A percentile compares a stretch with the other conserved stretches of the same genome.
Evolutionary conservation across 2,113 vertebrate species (phyloP).

Genomic region (Cryptomyrus ogoouensis): DNA sequence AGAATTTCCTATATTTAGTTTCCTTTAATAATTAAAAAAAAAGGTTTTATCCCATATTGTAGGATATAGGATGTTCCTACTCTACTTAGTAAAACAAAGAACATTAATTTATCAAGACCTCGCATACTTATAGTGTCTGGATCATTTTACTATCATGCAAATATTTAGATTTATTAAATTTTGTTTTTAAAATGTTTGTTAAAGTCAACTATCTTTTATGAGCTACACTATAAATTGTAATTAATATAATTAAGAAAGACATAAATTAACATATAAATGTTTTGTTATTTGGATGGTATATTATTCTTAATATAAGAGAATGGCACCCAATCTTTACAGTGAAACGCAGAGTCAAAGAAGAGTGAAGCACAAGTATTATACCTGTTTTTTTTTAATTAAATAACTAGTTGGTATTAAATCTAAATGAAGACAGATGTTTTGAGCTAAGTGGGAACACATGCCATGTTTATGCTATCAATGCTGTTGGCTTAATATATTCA

Average conservation of each 20-base stretch:
- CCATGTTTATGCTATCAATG: neutral
- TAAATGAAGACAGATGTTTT: neutral
- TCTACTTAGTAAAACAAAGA: neutral
- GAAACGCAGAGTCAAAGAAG: neutral
- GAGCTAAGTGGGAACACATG: too few relatives aligned
- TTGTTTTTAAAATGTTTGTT: neutral
- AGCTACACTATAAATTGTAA: neutral
- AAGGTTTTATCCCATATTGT: neutral
- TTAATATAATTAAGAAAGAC: neutral
- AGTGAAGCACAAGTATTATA: neutral
- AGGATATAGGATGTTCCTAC: neutral
- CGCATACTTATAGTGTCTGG: neutral
- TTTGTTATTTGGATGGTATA: neutral
- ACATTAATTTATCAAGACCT: neutral
- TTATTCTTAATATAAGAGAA: neutral
- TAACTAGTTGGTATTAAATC: neutral
- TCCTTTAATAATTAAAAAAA: neutral
- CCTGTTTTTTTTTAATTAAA: neutral
- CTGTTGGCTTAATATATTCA: neutral
- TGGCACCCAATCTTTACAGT: neutral
- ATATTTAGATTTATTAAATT: neutral
- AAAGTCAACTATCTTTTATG: neutral
- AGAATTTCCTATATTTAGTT: neutral
- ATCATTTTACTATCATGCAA: neutral
- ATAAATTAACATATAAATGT: neutral